Base-by-base conservation (phyloP, 2,888 invertebrate genomes). In the Drosophila aldrichi region DNA sequence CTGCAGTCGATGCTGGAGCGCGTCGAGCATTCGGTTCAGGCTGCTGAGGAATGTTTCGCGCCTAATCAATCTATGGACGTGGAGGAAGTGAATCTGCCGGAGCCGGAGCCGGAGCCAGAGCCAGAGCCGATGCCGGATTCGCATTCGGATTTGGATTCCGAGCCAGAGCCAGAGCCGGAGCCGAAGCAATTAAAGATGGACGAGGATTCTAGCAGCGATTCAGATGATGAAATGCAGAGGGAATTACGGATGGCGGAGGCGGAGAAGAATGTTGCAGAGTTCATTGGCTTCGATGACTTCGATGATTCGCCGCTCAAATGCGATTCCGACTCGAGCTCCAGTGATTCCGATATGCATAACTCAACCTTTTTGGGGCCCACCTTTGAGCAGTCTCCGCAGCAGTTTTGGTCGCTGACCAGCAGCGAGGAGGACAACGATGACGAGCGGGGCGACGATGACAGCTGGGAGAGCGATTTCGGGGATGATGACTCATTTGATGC, bases 391-490 rank as follows among this genome's bases (percentile, higher is more conserved):
- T 34, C 32, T 10, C 59, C 41, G n/a, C 66, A 52, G 3, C 65
- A 38, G 29, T 60, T 51, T 7, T 65, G 68, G 58, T 58, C 65
- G 6, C 18, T 52, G 14, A 52, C 46, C 52, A 64, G 64, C 65
- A 60, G 66, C 49, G 61, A 61, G 5, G 66, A 48, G 0, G 49
- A 58, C 0, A 18, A 49, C 18, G 43, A 60, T 14, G 60, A 64
- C 16, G 52, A 64, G 34, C 40, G 18, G 10, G 40, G 2, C 25
- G 57, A 60, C 3, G 59, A 73, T n/a, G 58, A 59, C 0, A 73
- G 58, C 38, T 73, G 66, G 66, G 66, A 44, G 0, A 73, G 57
- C 8, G 72, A 72, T 2, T 51, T 44, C 9, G 59, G 57, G 0
- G 71, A 71, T 1, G 61, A 57, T 1, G 70, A 59, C 0, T 36